Conservation (phyloP, 2,113 vertebrate species). For the Ochotona curzoniae region DNA sequence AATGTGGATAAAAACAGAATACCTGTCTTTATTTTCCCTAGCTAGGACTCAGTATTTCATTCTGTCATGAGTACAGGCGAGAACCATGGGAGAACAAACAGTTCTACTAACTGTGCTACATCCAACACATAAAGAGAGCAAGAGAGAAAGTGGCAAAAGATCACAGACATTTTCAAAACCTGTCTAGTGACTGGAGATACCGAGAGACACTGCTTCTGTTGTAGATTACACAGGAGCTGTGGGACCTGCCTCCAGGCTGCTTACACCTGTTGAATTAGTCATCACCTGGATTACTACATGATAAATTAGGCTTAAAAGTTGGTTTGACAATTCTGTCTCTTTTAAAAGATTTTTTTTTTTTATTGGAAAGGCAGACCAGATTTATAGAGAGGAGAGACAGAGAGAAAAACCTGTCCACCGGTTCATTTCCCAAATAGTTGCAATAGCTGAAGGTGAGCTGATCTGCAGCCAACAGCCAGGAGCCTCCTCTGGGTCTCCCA, state of each 20-base stretch:
- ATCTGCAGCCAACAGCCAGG: too few relatives aligned
- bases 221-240: background rate
- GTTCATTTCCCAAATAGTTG: too few relatives aligned
- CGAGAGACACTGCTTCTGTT: too few relatives aligned
- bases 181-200: background rate
- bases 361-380: background rate
- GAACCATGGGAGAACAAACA: background rate
- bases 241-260: background rate
- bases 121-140: too few relatives aligned
- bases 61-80: background rate
- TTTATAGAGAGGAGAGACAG: too few relatives aligned
- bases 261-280: background rate
- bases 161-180: background rate
- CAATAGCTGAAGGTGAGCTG: too few relatives aligned
- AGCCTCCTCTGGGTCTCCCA: too few relatives aligned
- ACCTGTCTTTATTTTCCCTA: background rate
- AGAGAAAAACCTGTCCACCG: too few relatives aligned
- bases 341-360: too few relatives aligned
- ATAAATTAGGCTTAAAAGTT: background rate
- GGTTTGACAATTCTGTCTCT: background rate
- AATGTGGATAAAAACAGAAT: background rate
- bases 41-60: slow-evolving; percentile 10
- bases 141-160: background rate
- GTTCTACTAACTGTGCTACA: background rate
- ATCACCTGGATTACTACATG: background rate